Conservation (phyloP, 2,888 invertebrate species). For the Marasmarcha lunaedactyla region DNA sequence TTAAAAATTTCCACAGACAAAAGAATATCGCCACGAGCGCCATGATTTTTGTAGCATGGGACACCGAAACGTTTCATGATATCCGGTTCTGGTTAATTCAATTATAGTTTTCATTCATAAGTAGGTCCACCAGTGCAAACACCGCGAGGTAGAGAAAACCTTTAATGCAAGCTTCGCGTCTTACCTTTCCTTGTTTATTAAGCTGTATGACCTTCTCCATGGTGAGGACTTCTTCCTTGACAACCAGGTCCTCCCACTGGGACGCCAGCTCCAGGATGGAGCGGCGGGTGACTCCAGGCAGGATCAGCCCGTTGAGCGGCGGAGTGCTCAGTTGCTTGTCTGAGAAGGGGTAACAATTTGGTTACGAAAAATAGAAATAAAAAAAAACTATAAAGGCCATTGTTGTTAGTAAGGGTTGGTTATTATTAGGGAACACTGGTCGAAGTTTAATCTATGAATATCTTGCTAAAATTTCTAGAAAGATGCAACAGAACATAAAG, state of each 20-base stretch:
- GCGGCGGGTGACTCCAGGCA: constrained; percentile 94
- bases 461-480: no score
- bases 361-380: constrained; percentile 8
- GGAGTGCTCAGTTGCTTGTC: constrained; percentile 94
- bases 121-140: no score
- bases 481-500: no score
- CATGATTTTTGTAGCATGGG: no score
- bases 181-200: constrained; percentile 84
- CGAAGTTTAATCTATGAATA: not conserved
- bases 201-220: constrained; percentile 85
- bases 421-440: constrained; percentile 3
- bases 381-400: no score
- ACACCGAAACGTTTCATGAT: no score
- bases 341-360: constrained; percentile 31
- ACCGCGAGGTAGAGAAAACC: no score
- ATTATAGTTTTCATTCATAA: no score
- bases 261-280: constrained; percentile 85
- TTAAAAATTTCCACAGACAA: no score
- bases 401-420: no score
- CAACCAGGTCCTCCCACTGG: constrained; percentile 89
- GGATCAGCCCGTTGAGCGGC: constrained; percentile 91
- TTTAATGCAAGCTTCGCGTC: constrained; percentile 38
- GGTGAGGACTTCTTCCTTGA: constrained; percentile 83
- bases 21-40: no score
- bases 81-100: no score